Conservation (phyloP, 2,113 vertebrate genomes). For the Anoura caudifer region DNA sequence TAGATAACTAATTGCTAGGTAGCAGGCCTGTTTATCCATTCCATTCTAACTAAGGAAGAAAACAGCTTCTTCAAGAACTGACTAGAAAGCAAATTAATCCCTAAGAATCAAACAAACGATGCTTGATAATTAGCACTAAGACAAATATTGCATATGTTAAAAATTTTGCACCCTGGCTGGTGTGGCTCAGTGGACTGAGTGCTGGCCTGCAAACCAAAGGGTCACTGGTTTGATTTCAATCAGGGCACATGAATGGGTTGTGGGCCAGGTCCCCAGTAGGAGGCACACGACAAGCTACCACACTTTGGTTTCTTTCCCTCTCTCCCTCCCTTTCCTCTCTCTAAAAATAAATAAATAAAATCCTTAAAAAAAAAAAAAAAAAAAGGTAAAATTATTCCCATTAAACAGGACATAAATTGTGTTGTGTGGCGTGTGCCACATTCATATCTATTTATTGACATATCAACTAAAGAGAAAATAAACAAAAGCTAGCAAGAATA, state of each 20-base stretch:
- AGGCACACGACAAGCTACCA: too few species aligned
- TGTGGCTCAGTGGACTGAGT: too few species aligned
- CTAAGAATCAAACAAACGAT: neutral
- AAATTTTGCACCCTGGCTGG: neutral
- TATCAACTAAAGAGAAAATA: neutral
- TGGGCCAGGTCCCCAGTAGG: too few species aligned
- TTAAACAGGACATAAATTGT: neutral
- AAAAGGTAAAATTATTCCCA: neutral
- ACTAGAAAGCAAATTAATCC: conserved; percentile 13
- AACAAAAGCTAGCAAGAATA: neutral
- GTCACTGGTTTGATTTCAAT: too few species aligned
- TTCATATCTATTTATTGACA: neutral
- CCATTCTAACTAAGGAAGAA: conserved; percentile 38
- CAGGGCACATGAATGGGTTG: too few species aligned
- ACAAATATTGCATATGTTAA: neutral
- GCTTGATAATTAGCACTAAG: neutral
- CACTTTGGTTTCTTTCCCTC: too few species aligned
- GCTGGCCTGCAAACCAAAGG: too few species aligned
- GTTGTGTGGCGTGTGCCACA: neutral
- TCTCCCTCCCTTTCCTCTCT: too few species aligned
- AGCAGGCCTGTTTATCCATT: neutral
- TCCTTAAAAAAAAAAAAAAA: neutral
- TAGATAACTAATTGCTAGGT: neutral
- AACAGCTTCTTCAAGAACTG: conserved; percentile 6
- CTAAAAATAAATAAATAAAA: too few species aligned